Evolutionary conservation across 2,113 vertebrate species (phyloP).

Genomic region (Myotis lucifugus): DNA sequence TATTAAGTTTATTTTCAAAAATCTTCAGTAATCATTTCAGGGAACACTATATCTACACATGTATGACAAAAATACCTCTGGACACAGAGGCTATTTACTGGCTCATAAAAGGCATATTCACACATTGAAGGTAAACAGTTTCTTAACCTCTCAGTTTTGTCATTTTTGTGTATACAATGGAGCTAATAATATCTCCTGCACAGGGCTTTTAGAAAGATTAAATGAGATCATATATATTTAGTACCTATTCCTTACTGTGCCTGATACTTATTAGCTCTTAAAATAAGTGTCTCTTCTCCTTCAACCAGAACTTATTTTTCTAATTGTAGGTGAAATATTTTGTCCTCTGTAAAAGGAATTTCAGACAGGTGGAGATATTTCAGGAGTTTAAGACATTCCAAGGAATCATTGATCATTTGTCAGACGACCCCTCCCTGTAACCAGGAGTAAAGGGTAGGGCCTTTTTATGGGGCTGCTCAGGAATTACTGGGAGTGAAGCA

Average conservation of each 20-base stretch:
- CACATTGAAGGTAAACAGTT: neutral
- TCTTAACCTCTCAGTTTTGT: neutral
- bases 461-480: neutral
- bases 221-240: neutral
- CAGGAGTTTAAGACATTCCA: neutral
- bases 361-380: neutral
- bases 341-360: conserved; percentile 35
- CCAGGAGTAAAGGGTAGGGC: neutral
- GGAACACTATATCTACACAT: neutral
- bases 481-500: neutral
- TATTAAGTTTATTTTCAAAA: conserved; percentile 19
- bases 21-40: neutral
- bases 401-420: neutral
- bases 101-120: conserved; percentile 5
- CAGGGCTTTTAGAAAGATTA: neutral
- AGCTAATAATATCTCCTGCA: neutral
- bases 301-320: conserved; percentile 14
- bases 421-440: neutral
- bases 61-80: neutral
- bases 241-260: neutral
- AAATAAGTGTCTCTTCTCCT: neutral
- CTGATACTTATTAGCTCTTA: neutral
- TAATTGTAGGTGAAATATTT: conserved; percentile 4
- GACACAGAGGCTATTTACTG: neutral
- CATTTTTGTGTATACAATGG: neutral